Base-by-base conservation (phyloP, 1,140 invertebrate genomes). In the Heliconius congener region DNA sequence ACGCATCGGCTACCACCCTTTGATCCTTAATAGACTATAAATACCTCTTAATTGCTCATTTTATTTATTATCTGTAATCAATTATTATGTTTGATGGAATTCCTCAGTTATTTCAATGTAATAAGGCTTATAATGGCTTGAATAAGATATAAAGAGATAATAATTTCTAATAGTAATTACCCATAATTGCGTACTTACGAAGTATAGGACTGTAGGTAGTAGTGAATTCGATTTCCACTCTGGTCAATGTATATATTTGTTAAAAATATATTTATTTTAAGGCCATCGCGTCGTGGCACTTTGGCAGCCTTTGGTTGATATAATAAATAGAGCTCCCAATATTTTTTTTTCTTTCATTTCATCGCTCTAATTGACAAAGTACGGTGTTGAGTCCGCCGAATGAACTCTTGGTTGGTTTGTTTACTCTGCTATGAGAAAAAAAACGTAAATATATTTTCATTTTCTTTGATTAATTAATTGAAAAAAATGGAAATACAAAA, bases 11-110 rank as follows among this genome's bases (percentile, higher is more conserved):
- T 82, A 79, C 78, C 79, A 79, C 81, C 81, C 81, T 79, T 79
- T 79, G 77, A 79, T 75, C 78, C 71, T 74, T 79, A 79, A 79
- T 77, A 79, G 75, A 66, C 78, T 52, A 77, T 77, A 77, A 81
- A 79, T 80, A 79, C 76, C 37, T 75, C 75, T 82, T 78, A 82
- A 79, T 77, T 76, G 60, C 78, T 27, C 30, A 77, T 77, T 77
- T 77, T 77, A 81, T 77, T 82, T 80, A 78, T 82, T 79, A 82
- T 82, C 77, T 82, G 77, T 82, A 82, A 82, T 82, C 79, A 82
- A 80, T 82, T 77, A 77, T 23, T n/a, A 9, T 57, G 8, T 57
- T 23, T 11, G 19, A 57, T 23, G n/a, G 2, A 57, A 57, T 19
- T 57, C 3, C 8, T n/a, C 2, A 57, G 55, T 57, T 57, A 57